Evolutionary conservation across 2,888 invertebrate species (phyloP).

Genomic region (Stenchaetothrips biformis): DNA sequence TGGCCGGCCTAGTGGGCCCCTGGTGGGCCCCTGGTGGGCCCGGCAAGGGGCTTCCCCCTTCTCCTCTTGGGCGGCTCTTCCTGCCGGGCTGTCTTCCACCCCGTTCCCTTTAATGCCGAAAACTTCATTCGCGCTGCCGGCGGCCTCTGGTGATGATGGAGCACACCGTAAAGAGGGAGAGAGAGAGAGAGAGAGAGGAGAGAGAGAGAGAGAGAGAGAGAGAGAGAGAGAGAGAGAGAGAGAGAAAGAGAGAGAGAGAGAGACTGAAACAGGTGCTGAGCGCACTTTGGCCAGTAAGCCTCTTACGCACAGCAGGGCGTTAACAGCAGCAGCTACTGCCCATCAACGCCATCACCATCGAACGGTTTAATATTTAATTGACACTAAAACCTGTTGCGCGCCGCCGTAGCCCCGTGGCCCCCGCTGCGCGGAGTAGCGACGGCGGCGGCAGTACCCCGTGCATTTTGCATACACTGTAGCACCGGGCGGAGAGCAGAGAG

Average conservation of each 20-base stretch:
- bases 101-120: background rate
- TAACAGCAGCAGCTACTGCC: background rate
- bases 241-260: no score
- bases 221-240: no score
- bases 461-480: no score
- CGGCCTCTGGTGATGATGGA: background rate
- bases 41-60: background rate
- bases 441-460: no score
- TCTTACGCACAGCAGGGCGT: background rate
- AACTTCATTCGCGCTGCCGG: no score
- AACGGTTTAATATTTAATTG: conserved; percentile 13
- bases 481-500: no score
- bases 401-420: background rate
- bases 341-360: background rate
- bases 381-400: conserved; percentile 6
- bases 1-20: no score
- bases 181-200: background rate
- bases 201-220: no score
- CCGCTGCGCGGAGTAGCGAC: background rate
- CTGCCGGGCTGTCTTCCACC: background rate
- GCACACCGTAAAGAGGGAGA: background rate
- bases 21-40: background rate
- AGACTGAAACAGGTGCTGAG: no score
- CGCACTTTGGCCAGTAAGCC: background rate
- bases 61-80: background rate